A percentile compares a stretch with the other conserved stretches of the same genome.
phyloP scores from a whole-genome alignment of 1,140 invertebrate species.

The Hycleus phaleratus region DNA sequence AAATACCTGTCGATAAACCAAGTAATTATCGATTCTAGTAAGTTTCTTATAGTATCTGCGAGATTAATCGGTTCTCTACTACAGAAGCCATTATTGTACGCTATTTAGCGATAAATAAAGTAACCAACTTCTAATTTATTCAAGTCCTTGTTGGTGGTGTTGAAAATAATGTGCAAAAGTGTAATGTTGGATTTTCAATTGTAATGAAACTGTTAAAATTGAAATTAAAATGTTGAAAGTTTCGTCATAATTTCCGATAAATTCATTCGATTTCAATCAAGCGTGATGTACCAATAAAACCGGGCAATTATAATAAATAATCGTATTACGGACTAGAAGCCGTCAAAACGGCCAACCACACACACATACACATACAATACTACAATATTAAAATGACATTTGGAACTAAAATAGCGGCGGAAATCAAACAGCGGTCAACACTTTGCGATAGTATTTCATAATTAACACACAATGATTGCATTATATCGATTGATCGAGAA shows the following conservation, averaged over 20 bases:
- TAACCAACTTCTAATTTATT: too few species aligned
- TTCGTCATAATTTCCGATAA: conserved; percentile 5
- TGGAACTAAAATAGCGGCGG: conserved; percentile 29
- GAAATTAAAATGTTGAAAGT: too few species aligned
- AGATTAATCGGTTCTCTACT: too few species aligned
- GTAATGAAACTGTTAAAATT: too few species aligned
- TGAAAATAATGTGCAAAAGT: too few species aligned
- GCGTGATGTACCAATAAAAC: conserved; percentile 25
- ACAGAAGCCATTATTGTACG: too few species aligned
- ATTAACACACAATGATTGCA: conserved; percentile 31
- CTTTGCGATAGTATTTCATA: conserved; percentile 33
- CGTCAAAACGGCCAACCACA: conserved; percentile 25
- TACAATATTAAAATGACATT: conserved; percentile 29
- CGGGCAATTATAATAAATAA: conserved; percentile 28
- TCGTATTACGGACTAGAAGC: conserved; percentile 24
- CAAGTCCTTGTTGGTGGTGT: too few species aligned
- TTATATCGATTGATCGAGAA: conserved; percentile 27
- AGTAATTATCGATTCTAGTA: too few species aligned
- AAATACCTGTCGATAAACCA: too few species aligned
- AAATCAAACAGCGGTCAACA: conserved; percentile 34
- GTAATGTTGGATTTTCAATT: too few species aligned
- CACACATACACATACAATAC: conserved; percentile 3
- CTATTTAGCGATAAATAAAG: too few species aligned
- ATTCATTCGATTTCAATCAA: conserved; percentile 24
- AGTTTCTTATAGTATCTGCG: too few species aligned